These are phyloP conservation scores for Acanthornis magna DNA, from an alignment of 2,797 vertebrate species.

Conservation along the genomic window DNA sequence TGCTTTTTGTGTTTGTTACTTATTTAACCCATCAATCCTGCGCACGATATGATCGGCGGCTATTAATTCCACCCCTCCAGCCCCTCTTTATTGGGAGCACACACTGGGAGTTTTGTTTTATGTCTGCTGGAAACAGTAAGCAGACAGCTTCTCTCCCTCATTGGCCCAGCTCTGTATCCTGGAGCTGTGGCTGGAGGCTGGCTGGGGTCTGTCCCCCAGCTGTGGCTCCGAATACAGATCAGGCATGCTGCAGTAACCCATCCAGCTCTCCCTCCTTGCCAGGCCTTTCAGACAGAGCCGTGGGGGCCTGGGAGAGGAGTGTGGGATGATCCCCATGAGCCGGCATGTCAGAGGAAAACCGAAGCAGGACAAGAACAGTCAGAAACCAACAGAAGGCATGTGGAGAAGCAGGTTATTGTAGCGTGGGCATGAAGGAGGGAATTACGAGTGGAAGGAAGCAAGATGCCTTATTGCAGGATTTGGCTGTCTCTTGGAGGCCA, in stretches of 20 bases:
- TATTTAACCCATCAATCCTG: constrained; percentile 47
- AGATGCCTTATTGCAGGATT: neutral
- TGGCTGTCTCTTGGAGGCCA: neutral
- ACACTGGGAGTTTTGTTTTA: constrained; percentile 60
- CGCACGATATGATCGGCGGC: neutral
- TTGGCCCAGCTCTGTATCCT: constrained; percentile 14
- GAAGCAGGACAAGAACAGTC: neutral
- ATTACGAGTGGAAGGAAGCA: neutral
- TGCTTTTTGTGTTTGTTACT: neutral
- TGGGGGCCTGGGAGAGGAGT: neutral
- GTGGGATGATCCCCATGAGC: neutral
- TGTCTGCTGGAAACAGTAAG: constrained; percentile 9
- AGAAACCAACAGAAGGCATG: neutral
- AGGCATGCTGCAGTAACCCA: accelerated
- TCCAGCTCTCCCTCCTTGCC: neutral
- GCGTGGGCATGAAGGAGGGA: neutral
- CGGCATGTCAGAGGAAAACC: neutral
- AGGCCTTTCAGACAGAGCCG: accelerated
- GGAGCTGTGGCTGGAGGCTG: constrained; percentile 1
- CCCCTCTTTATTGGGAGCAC: constrained; percentile 47
- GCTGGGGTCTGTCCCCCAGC: neutral
- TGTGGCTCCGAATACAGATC: neutral
- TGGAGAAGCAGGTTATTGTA: neutral
- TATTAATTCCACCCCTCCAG: constrained; percentile 30
- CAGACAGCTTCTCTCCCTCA: constrained; percentile 5